Conservation (phyloP, 2,113 vertebrate genomes). For the Ia io region DNA sequence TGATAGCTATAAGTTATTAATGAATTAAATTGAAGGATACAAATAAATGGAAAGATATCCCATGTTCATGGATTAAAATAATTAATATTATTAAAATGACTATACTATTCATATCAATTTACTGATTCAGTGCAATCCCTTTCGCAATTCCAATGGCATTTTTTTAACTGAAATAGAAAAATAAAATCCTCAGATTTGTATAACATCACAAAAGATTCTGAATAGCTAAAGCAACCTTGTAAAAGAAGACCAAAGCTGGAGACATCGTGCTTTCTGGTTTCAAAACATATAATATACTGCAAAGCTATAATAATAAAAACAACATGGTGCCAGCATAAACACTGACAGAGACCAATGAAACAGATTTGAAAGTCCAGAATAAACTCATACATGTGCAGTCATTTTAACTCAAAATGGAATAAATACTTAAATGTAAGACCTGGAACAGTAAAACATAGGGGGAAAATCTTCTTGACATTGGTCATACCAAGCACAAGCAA, state of each 20-base stretch:
- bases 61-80: neutral
- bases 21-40: neutral
- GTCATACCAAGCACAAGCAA: neutral
- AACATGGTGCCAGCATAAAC: neutral
- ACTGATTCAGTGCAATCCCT: neutral
- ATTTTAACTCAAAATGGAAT: neutral
- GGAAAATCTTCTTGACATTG: neutral
- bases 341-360: neutral
- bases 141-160: neutral
- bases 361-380: neutral
- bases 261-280: neutral
- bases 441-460: neutral
- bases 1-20: neutral
- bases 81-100: neutral
- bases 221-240: neutral
- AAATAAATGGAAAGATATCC: neutral
- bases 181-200: neutral
- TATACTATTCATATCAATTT: neutral
- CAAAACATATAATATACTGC: neutral
- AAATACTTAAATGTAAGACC: neutral
- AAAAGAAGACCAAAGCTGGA: neutral
- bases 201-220: neutral
- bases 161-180: neutral
- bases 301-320: neutral
- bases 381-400: neutral